These are phyloP conservation scores for Pelecanoides urinatrix DNA, from an alignment of 2,113 vertebrate species.

Conservation along the genomic window DNA sequence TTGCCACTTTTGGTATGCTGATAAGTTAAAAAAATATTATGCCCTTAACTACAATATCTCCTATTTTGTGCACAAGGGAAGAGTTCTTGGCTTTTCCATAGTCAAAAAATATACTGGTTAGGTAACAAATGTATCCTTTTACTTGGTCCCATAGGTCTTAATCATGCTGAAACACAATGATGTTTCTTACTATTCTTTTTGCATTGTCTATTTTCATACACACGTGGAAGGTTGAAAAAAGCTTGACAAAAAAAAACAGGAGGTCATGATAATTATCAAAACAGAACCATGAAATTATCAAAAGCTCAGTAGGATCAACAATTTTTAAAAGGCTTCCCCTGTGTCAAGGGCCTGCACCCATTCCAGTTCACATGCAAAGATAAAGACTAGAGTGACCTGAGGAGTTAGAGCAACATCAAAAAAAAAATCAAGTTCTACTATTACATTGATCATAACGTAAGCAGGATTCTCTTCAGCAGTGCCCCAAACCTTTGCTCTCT, in stretches of 20 bases:
- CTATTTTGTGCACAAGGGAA: background rate
- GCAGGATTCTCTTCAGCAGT: background rate
- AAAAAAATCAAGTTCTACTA: background rate
- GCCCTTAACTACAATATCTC: background rate
- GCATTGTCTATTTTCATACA: background rate
- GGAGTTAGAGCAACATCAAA: background rate
- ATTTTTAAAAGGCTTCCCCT: background rate
- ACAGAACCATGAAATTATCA: background rate
- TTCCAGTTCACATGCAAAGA: background rate
- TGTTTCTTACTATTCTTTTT: background rate
- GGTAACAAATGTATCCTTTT: background rate
- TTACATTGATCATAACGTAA: background rate
- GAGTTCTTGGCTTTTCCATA: background rate
- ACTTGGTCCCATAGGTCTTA: background rate
- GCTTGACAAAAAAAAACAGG: background rate
- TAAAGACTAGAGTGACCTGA: background rate
- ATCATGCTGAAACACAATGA: background rate
- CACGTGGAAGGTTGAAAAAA: background rate
- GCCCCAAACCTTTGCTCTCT: background rate
- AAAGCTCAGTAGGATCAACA: background rate
- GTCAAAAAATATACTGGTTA: background rate
- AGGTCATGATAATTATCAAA: background rate
- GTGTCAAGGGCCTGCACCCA: background rate
- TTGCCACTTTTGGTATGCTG: background rate
- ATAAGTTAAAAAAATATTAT: background rate